Evolutionary conservation across 1,140 invertebrate species (phyloP), one percentile per base, ranked within the genome.

Genomic region (Choristoneura fumiferana): DNA sequence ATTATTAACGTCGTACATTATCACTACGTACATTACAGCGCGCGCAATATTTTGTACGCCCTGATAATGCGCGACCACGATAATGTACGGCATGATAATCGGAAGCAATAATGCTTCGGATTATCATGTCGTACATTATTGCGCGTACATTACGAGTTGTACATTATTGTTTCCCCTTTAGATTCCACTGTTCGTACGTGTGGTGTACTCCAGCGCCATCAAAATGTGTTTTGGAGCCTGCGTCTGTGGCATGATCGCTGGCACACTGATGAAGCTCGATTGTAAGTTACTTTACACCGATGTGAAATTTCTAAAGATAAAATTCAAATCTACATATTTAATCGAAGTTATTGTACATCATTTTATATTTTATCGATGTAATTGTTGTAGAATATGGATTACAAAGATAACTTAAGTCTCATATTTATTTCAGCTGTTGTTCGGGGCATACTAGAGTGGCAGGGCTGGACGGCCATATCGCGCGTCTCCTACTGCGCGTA

Each of bases 401-500:
- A n/a, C n/a, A n/a, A n/a, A 15, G 15, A 34, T 34, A 5, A 34
- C 4, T 34, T 34, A 34, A 34, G 33, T 2, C 18, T 37, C 14
- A 8, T 12, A 43, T 1, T 22, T 49, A 57, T 8, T 40, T 38
- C 55, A 73, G 70, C 36, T 15, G 17, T 56, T 0, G 64, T 69
- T 40, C 60, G 69, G 4, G 12, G 56, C 0, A 17, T 71, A 0
- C 12, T 74, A 4, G 68, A 73, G 35, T 77, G 73, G 76, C 53
- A 15, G 0, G 65, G 58, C 0, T 79, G 76, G 76, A 49, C 58
- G 10, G 38, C 64, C 5, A 57, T 65, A 9, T 34, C 62, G 1
- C 61, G 70, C 4, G 34, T 78, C 0, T 54, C 62, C 0, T 75
- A 69, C 58, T 63, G 66, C 54, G 62, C 63, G 0, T 73, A 62